Evolutionary conservation across 2,113 vertebrate species (phyloP).

Genomic region (Centropus unirufus): DNA sequence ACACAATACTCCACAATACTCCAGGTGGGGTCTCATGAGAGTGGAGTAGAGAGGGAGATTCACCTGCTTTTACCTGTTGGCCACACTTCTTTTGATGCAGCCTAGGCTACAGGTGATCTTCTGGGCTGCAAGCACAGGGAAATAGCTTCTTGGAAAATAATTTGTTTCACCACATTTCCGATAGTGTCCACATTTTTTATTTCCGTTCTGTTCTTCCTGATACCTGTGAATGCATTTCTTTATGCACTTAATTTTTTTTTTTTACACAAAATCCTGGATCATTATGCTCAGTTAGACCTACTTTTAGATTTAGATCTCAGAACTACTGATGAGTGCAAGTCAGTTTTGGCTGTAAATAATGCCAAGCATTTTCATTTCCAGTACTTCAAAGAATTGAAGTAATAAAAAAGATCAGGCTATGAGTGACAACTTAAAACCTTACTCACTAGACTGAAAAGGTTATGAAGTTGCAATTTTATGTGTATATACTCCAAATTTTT

Average conservation of each 20-base stretch:
- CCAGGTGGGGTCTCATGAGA: no score
- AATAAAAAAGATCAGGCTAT: constrained; percentile 65
- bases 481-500: constrained; percentile 55
- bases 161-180: background rate
- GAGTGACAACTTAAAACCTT: constrained; percentile 52
- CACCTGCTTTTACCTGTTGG: no score
- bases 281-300: background rate
- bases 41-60: no score
- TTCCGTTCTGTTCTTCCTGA: background rate
- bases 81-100: no score
- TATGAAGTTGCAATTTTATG: constrained; percentile 62
- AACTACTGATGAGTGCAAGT: constrained; percentile 29
- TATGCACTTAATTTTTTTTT: background rate
- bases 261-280: background rate
- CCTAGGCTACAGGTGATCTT: no score
- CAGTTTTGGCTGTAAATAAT: constrained; percentile 44
- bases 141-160: background rate
- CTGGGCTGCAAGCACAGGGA: background rate
- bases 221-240: background rate
- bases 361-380: constrained; percentile 34
- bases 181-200: background rate
- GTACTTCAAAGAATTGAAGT: constrained; percentile 18
- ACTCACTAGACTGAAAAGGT: constrained; percentile 45
- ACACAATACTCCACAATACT: no score
- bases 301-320: constrained; percentile 4